phyloP scores from a whole-genome alignment of 2,888 invertebrate species.

The Caenorhabditis sp. region DNA sequence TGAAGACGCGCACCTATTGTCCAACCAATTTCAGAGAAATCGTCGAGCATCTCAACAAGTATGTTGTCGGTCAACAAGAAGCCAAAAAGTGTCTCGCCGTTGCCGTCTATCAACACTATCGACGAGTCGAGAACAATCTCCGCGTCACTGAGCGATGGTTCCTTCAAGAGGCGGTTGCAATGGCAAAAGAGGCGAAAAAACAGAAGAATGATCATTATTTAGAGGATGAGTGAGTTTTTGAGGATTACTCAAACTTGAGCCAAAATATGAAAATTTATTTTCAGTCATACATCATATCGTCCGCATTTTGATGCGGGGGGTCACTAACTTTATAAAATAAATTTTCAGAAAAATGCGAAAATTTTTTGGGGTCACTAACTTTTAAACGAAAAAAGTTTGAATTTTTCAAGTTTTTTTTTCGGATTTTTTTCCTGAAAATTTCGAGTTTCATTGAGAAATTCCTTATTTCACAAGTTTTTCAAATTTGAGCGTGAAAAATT shows the following conservation, averaged over 20 bases:
- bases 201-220: conserved; percentile 3
- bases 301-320: too few species aligned
- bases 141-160: conserved; percentile 32
- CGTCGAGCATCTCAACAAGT: conserved; percentile 85
- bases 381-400: not conserved
- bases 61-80: conserved; percentile 74
- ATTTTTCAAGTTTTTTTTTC: too few species aligned
- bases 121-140: conserved; percentile 89
- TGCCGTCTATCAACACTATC: conserved; percentile 98
- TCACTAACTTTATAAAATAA: too few species aligned
- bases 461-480: too few species aligned
- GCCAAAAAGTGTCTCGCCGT: conserved; percentile 97
- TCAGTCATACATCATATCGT: not conserved
- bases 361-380: too few species aligned
- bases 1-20: not conserved
- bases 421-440: too few species aligned
- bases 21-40: conserved; percentile 76
- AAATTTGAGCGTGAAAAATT: too few species aligned
- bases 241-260: not conserved
- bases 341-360: too few species aligned
- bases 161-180: conserved; percentile 22
- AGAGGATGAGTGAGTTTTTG: not conserved
- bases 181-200: conserved; percentile 23
- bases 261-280: not conserved
- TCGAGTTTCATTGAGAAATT: too few species aligned